Evolutionary conservation across 35 echinoderm and acorn worm genomes (phyloP).

Genomic region (Heliocidaris tuberculata): DNA sequence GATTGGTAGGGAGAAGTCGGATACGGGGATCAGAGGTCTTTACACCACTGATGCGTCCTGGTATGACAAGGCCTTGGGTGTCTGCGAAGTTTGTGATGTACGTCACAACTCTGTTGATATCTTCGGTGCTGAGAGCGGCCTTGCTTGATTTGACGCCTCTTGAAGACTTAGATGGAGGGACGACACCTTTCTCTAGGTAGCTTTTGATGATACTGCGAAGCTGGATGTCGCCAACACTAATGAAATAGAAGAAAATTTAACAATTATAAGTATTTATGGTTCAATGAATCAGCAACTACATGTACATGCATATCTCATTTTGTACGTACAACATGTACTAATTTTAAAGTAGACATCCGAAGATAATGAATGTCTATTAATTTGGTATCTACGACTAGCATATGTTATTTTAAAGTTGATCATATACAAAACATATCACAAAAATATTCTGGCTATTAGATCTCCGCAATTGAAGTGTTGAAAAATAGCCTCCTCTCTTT

Average conservation of each 20-base stretch:
- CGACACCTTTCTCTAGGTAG: slow-evolving; percentile 52
- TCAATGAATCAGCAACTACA: too few species aligned
- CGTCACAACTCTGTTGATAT: slow-evolving; percentile 21
- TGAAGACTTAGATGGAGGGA: slow-evolving; percentile 26
- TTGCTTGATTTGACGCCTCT: slow-evolving; percentile 35
- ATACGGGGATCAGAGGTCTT: slow-evolving; percentile 22
- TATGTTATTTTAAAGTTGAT: too few species aligned
- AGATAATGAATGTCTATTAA: too few species aligned
- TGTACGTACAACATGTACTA: too few species aligned
- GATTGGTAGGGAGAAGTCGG: slow-evolving; percentile 5
- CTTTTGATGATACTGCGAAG: slow-evolving; percentile 27
- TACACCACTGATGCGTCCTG: slow-evolving; percentile 25
- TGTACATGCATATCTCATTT: too few species aligned
- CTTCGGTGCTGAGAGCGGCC: background rate
- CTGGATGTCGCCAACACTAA: slow-evolving; percentile 13
- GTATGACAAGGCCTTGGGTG: slow-evolving; percentile 17
- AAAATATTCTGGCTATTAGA: too few species aligned
- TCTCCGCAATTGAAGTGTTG: too few species aligned
- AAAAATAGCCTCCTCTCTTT: too few species aligned
- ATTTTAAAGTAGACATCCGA: too few species aligned
- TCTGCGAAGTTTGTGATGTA: slow-evolving; percentile 37
- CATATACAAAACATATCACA: too few species aligned
- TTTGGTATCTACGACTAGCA: too few species aligned
- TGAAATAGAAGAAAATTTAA: background rate
- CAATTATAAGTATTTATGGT: too few species aligned